A percentile compares a stretch with the other conserved stretches of the same genome.
phyloP scores from a whole-genome alignment of 2,113 vertebrate genomes.

The Probosciger aterrimus region DNA sequence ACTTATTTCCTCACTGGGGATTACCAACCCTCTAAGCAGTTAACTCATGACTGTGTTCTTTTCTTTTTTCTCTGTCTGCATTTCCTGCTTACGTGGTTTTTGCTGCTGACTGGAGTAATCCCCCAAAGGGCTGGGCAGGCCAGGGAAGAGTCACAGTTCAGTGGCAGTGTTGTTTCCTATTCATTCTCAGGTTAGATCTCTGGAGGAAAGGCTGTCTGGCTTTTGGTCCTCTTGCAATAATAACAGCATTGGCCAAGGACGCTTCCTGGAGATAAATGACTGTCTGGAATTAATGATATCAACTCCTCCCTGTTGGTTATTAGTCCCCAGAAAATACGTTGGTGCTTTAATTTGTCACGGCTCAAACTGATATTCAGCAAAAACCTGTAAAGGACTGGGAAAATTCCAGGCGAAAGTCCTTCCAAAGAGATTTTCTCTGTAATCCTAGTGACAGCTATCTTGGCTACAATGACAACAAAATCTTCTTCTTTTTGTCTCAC shows the following conservation, averaged over 20 bases:
- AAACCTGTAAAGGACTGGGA: not conserved
- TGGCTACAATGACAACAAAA: not conserved
- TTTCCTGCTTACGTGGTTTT: not conserved
- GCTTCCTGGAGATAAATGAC: not conserved
- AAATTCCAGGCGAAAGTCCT: not conserved
- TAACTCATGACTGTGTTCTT: not conserved
- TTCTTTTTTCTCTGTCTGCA: not conserved
- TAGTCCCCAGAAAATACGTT: not conserved
- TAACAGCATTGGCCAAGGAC: not conserved
- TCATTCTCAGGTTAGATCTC: constrained; percentile 24
- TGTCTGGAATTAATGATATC: not conserved
- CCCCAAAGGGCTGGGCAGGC: not conserved
- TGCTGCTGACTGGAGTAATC: not conserved
- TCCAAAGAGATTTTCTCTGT: not conserved
- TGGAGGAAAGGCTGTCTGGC: not conserved
- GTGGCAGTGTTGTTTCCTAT: not conserved
- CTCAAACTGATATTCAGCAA: not conserved
- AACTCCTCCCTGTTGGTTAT: not conserved
- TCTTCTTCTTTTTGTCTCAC: not conserved
- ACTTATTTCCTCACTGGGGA: not conserved
- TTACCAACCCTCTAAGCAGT: not conserved
- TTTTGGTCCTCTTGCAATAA: not conserved
- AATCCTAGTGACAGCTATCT: not conserved
- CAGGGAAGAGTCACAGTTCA: not conserved
- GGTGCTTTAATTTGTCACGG: not conserved